Conservation (phyloP, 37 sponge, comb jelly and placozoan species). For the Ianthella basta region DNA sequence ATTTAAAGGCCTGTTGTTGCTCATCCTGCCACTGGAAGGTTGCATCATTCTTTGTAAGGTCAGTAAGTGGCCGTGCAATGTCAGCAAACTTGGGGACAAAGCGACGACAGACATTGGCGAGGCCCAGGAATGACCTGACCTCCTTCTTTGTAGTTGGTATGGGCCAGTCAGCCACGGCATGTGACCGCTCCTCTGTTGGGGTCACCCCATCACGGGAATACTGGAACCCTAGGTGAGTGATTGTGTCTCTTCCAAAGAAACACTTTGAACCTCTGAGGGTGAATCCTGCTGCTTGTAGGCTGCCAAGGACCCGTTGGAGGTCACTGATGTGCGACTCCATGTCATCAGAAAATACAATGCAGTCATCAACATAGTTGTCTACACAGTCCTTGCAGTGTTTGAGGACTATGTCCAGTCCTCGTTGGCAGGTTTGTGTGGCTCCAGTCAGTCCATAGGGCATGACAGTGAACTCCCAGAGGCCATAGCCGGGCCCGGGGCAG, state of each 20-base stretch:
- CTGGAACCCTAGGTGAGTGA: conserved; percentile 22
- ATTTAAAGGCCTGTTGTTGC: background rate
- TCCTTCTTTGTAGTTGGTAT: background rate
- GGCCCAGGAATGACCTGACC: background rate
- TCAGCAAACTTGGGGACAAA: conserved; percentile 25
- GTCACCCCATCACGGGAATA: conserved; percentile 1
- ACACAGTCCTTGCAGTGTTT: conserved; percentile 27
- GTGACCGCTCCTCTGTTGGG: background rate
- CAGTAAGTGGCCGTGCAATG: conserved; percentile 10
- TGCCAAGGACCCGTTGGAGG: background rate
- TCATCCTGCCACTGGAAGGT: background rate
- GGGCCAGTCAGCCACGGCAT: conserved; percentile 1
- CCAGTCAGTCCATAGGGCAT: conserved; percentile 33
- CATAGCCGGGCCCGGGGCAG: conserved; percentile 30
- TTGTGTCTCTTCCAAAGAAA: conserved; percentile 5
- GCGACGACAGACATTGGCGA: conserved; percentile 1
- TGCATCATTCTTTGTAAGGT: background rate
- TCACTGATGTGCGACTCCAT: background rate
- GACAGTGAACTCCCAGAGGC: conserved; percentile 32
- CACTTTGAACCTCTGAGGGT: conserved; percentile 1
- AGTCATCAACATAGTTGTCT: conserved; percentile 2
- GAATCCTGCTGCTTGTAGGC: background rate
- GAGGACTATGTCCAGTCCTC: conserved; percentile 20
- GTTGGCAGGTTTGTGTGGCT: conserved; percentile 25
- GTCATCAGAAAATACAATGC: conserved; percentile 7